Conservation (phyloP, 2,888 invertebrate species). For the Arrhopalites spinosus region DNA sequence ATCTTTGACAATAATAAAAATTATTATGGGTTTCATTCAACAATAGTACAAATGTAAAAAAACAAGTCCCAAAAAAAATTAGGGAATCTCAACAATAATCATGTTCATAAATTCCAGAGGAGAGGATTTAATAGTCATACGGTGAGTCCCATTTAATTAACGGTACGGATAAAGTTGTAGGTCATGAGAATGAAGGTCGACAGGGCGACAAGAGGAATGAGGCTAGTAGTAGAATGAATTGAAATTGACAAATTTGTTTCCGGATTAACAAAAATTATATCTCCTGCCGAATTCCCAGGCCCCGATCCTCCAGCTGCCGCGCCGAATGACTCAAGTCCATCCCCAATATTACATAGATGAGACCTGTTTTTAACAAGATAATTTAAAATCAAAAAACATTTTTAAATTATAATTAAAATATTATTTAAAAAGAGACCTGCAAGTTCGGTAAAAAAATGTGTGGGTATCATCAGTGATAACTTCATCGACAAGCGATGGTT, state of each 20-base stretch:
- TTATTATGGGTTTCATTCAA: no score
- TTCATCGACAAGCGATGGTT: constrained; percentile 9
- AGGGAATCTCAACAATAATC: no score
- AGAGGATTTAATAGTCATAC: no score
- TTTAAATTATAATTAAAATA: background rate
- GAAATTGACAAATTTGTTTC: background rate
- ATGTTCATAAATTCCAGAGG: no score
- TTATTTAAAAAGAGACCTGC: background rate
- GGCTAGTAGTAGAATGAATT: background rate
- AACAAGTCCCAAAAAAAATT: no score
- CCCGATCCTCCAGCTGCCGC: background rate
- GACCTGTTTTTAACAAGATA: background rate
- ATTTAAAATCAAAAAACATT: background rate
- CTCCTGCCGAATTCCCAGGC: no score
- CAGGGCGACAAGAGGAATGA: background rate
- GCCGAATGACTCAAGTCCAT: constrained; percentile 12
- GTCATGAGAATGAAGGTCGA: background rate
- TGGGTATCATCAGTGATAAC: background rate
- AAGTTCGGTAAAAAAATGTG: constrained; percentile 29
- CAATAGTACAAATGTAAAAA: no score
- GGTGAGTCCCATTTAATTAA: no score
- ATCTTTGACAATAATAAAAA: no score
- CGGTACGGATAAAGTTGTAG: no score
- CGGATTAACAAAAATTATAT: background rate
- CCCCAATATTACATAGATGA: constrained; percentile 29